Conservation (phyloP, 2,797 vertebrate species). For the Ibycter americanus region DNA sequence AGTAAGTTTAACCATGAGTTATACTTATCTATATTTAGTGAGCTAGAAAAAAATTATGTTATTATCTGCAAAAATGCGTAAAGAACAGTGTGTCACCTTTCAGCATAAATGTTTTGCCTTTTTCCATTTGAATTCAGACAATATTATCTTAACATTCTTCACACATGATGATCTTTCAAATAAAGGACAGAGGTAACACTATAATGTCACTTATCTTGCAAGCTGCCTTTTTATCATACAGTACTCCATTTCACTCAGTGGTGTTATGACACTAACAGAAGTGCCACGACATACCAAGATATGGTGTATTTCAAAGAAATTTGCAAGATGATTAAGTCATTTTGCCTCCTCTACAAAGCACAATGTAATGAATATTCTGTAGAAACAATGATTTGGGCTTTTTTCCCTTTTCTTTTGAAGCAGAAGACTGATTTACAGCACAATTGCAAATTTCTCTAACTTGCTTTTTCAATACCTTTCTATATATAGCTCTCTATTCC, state of each 20-base stretch:
- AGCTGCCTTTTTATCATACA: background rate
- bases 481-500: slow-evolving; percentile 10
- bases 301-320: background rate
- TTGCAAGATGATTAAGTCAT: background rate
- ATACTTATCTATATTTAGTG: background rate
- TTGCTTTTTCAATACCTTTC: slow-evolving; percentile 11
- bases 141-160: background rate
- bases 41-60: background rate
- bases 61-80: background rate
- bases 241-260: background rate
- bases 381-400: background rate
- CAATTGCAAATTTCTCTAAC: background rate
- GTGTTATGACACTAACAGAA: background rate
- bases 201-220: background rate
- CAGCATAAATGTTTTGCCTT: background rate
- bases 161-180: background rate
- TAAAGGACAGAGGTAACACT: slow-evolving; percentile 1
- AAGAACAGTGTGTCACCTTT: background rate
- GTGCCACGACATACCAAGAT: background rate
- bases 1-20: background rate
- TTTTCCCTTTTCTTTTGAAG: background rate
- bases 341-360: background rate
- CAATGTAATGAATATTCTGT: background rate
- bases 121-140: slow-evolving; percentile 30
- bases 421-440: background rate